Evolutionary conservation across 2,113 vertebrate species (phyloP), one percentile per base, ranked within the genome.

Genomic region (Isurus oxyrinchus): DNA sequence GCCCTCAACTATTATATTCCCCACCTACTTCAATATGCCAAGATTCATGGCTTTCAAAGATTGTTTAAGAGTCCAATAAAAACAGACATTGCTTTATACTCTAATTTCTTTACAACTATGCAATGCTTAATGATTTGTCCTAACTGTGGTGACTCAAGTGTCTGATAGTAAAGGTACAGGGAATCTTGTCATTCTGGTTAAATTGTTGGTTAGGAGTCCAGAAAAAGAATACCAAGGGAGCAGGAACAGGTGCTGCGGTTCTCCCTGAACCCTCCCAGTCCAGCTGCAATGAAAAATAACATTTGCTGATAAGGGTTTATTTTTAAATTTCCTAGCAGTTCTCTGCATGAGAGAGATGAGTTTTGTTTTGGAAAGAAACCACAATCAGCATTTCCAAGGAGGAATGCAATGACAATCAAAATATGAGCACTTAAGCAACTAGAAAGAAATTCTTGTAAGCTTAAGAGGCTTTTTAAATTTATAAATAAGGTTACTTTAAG

Each of bases 11-110:
- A 76, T 76, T 67, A 76, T 67, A 95, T 95, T 72, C 67, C 94
- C 67, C 94, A 69, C 94, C 94, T 72, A 72, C 94, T 44, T 76
- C 94, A 95, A 95, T 95, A 95, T 76, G 94, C 66, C 94, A 95
- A 95, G 44, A 95, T 55, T 72, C 67, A 69, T 95, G 66, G 66
- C 94, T 95, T 72, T 95, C 94, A 95, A 53, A 31, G 94, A 95
- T 55, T 23, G 49, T 49, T 95, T 31, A 55, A 95, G 94, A 35
- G 67, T 72, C 94, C 49, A 76, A 95, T 13, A 95, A 95, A 95
- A 27, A 95, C 94, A 95, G 66, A 35, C 40, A 69, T 76, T 19
- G 94, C 94, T 72, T 95, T 95, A 40, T 69, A 72, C 25, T 72
- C 49, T 27, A 27, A 55, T 72, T 95, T 72, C 94, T 55, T 53